Evolutionary conservation across 2,113 vertebrate genomes (phyloP).

Genomic region (Engraulis encrasicolus): DNA sequence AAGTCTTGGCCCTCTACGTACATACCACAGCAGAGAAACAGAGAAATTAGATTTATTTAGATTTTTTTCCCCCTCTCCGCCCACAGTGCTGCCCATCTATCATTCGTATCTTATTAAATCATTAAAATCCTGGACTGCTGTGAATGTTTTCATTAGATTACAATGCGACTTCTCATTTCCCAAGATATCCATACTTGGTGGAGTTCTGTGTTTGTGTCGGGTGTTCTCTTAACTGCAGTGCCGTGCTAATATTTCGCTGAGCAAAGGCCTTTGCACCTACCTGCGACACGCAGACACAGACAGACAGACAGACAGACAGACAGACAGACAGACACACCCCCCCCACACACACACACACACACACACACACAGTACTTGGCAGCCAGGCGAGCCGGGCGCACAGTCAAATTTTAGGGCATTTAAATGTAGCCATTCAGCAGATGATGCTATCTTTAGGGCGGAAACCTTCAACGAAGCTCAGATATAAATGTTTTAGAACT

Average conservation of each 20-base stretch:
- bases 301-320: no score
- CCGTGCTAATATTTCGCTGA: background rate
- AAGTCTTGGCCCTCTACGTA: background rate
- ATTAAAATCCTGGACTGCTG: constrained; percentile 27
- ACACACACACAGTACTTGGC: background rate
- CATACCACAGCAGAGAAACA: background rate
- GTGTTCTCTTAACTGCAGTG: background rate
- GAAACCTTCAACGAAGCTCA: background rate
- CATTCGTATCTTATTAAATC: constrained; percentile 42
- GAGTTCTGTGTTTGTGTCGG: constrained; percentile 38
- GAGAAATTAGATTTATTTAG: background rate
- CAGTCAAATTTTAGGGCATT: background rate
- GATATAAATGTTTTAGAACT: background rate
- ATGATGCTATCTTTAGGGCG: background rate
- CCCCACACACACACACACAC: no score
- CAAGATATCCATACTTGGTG: constrained; percentile 37
- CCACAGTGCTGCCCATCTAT: background rate
- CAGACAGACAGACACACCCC: no score
- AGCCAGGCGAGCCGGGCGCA: no score
- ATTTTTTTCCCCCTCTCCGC: constrained; percentile 22
- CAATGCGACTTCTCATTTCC: constrained; percentile 42
- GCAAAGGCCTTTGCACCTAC: background rate
- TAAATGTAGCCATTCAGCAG: background rate
- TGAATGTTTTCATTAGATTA: constrained; percentile 39
- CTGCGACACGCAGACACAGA: no score